Conservation (phyloP, 2,113 vertebrate genomes). For the Burhinus oedicnemus region DNA sequence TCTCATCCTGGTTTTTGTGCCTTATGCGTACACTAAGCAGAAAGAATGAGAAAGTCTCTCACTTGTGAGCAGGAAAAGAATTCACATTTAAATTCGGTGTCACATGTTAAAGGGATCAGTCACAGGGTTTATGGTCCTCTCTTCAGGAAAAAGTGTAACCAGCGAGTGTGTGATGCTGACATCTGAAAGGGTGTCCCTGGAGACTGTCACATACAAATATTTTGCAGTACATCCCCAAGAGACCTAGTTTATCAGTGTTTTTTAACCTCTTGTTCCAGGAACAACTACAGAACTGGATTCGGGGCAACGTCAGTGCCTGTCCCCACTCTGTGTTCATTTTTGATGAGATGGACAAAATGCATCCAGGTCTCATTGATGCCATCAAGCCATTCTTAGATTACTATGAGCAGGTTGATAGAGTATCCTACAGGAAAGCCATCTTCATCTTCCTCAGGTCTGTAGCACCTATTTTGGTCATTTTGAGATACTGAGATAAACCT, state of each 20-base stretch:
- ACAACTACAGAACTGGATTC: constrained; percentile 90
- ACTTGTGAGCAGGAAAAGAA: neutral
- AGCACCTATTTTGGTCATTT: neutral
- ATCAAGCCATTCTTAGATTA: constrained; percentile 94
- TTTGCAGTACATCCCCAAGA: neutral
- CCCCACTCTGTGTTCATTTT: constrained; percentile 91
- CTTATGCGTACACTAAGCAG: neutral
- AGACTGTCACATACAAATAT: neutral
- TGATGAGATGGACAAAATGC: constrained; percentile 96
- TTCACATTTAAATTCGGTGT: neutral
- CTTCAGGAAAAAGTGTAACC: neutral
- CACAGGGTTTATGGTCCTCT: neutral
- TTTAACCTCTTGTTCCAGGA: constrained; percentile 69
- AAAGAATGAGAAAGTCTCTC: neutral
- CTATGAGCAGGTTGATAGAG: constrained; percentile 84
- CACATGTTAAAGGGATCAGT: neutral
- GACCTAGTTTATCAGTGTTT: neutral
- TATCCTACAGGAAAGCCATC: constrained; percentile 89
- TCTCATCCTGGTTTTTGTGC: neutral
- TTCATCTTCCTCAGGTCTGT: constrained; percentile 96
- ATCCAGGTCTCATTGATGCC: constrained; percentile 89
- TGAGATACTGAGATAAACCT: neutral
- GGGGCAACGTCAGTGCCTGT: constrained; percentile 86
- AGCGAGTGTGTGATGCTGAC: neutral
- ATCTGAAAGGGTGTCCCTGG: neutral